Percentiles rank a stretch among this genome's conserved stretches.
phyloP scores from a whole-genome alignment of 1,140 invertebrate genomes.

The Caenorhabditis inopinata region DNA sequence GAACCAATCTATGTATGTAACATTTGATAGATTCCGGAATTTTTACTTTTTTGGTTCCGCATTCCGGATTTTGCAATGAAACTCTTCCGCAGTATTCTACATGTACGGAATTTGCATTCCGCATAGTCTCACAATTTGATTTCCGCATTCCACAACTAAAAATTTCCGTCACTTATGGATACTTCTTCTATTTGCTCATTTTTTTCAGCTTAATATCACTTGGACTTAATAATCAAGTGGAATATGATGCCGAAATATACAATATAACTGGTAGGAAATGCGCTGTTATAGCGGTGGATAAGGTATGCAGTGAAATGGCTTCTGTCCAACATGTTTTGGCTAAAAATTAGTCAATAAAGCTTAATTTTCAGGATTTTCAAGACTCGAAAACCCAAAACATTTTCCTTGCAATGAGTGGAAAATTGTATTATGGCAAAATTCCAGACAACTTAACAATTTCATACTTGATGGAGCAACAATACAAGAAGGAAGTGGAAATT shows the following conservation, averaged over 20 bases:
- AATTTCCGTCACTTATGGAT: no score
- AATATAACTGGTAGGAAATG: neutral
- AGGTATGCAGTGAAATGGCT: neutral
- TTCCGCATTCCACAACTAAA: no score
- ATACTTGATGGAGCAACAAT: neutral
- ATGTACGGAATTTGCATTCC: no score
- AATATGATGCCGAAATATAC: neutral
- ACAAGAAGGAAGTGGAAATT: neutral
- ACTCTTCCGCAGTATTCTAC: no score
- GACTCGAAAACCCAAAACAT: neutral
- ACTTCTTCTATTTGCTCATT: no score
- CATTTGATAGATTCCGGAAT: no score
- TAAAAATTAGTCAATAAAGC: no score
- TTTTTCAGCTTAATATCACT: conserved; percentile 3
- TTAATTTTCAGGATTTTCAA: neutral
- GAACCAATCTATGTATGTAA: no score
- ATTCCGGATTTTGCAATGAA: no score
- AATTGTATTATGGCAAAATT: neutral
- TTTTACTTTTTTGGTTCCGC: no score
- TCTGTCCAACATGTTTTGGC: neutral
- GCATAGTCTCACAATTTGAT: no score
- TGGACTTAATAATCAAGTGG: neutral
- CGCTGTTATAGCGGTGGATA: neutral
- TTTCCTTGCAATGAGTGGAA: neutral
- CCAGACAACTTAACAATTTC: conserved; percentile 22